Conservation (phyloP, 1,140 invertebrate genomes). For the Seison nebaliae region DNA sequence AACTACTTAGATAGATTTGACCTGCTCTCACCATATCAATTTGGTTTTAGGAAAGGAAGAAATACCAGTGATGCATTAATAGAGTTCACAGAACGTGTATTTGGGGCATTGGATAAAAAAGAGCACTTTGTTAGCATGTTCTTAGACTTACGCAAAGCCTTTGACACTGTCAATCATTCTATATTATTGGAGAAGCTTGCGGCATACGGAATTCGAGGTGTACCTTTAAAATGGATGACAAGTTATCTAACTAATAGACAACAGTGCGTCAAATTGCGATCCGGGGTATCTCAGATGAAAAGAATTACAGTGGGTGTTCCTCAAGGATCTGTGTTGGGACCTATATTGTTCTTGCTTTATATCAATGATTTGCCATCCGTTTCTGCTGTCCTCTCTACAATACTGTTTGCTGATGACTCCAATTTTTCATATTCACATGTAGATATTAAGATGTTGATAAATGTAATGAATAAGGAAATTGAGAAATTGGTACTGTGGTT, state of each 20-base stretch:
- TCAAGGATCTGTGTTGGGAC: slow-evolving; percentile 2
- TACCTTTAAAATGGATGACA: neutral
- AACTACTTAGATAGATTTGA: neutral
- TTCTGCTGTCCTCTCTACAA: neutral
- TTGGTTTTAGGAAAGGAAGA: neutral
- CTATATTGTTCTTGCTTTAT: slow-evolving; percentile 4
- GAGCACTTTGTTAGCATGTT: neutral
- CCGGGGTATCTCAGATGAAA: neutral
- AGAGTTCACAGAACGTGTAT: slow-evolving; percentile 1
- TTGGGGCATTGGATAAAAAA: neutral
- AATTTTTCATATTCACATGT: neutral
- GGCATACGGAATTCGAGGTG: neutral
- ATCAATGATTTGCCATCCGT: slow-evolving; percentile 4
- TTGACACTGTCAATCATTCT: neutral
- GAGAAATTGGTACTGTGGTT: neutral
- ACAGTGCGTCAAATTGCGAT: slow-evolving; percentile 1
- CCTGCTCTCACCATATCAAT: neutral
- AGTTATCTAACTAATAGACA: slow-evolving; percentile 3
- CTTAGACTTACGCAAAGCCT: slow-evolving; percentile 8
- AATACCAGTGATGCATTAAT: neutral
- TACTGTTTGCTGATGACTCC: slow-evolving; percentile 1
- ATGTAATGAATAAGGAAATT: neutral
- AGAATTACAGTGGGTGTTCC: slow-evolving; percentile 5
- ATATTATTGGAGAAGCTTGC: neutral
- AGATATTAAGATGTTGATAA: neutral